Percentiles rank a stretch among this genome's conserved stretches.
phyloP scores from a whole-genome alignment of 92 coral and sea anemone species.

The Paragorgia papillata region DNA sequence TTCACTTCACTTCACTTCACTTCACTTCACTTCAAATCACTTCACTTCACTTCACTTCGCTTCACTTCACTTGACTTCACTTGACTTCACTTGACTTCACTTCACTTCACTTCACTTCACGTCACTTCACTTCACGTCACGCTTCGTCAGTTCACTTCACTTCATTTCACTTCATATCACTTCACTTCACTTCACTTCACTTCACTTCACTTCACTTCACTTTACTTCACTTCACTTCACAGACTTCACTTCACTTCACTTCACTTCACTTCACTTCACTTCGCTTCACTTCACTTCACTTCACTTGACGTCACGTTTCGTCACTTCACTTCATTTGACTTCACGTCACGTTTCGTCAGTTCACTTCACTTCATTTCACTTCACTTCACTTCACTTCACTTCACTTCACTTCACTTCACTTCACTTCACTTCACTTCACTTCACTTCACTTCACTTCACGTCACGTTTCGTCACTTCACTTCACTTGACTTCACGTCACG shows the following conservation, averaged over 20 bases:
- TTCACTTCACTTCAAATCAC: too few species aligned
- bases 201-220: too few species aligned
- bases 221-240: not conserved
- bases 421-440: not conserved
- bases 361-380: not conserved
- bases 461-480: not conserved
- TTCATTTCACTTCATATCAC: not conserved
- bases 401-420: not conserved
- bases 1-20: too few species aligned
- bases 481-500: not conserved
- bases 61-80: too few species aligned
- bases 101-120: constrained; percentile 3
- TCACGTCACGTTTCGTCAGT: not conserved
- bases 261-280: constrained; percentile 5
- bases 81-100: constrained; percentile 23
- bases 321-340: not conserved
- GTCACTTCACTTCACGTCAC: not conserved
- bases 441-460: not conserved
- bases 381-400: not conserved
- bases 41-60: too few species aligned
- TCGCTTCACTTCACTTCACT: not conserved
- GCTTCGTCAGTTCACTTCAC: not conserved
- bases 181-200: not conserved
- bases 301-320: not conserved
- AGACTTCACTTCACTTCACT: not conserved